phyloP scores from a whole-genome alignment of 2,888 invertebrate species.

The Mimachlamys varia region DNA sequence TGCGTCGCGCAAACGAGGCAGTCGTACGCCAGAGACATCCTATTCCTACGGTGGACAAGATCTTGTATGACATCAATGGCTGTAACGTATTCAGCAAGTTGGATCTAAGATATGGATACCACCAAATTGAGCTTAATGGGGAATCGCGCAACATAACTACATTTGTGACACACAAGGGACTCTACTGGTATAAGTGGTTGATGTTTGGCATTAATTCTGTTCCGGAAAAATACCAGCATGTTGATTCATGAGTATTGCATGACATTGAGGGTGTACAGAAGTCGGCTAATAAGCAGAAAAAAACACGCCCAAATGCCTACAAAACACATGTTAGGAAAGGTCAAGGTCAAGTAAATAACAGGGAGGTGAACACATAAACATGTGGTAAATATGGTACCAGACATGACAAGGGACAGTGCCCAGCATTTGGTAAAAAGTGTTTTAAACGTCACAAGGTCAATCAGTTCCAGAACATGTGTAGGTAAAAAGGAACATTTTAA shows the following conservation, averaged over 20 bases:
- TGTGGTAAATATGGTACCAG: not conserved
- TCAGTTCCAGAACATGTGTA: not conserved
- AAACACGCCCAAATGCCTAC: no score
- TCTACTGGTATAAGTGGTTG: constrained; percentile 56
- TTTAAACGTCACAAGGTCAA: not conserved
- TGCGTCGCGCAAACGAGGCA: constrained; percentile 55
- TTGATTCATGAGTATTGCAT: constrained; percentile 52
- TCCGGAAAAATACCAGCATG: constrained; percentile 56
- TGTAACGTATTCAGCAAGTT: constrained; percentile 55
- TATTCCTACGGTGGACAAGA: constrained; percentile 44
- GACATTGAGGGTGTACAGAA: constrained; percentile 52
- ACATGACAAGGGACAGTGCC: not conserved
- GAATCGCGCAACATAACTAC: constrained; percentile 54
- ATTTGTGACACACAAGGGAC: constrained; percentile 52
- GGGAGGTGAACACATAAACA: not conserved
- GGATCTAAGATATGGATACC: constrained; percentile 54
- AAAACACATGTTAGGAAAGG: not conserved
- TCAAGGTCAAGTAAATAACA: not conserved
- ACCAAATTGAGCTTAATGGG: constrained; percentile 54
- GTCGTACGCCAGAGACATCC: constrained; percentile 50
- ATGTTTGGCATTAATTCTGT: constrained; percentile 54
- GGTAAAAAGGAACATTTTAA: not conserved
- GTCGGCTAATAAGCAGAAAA: no score
- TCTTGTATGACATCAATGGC: constrained; percentile 53
- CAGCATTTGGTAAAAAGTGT: not conserved